phyloP scores from a whole-genome alignment of 2,113 vertebrate genomes.

The Myotis lucifugus region DNA sequence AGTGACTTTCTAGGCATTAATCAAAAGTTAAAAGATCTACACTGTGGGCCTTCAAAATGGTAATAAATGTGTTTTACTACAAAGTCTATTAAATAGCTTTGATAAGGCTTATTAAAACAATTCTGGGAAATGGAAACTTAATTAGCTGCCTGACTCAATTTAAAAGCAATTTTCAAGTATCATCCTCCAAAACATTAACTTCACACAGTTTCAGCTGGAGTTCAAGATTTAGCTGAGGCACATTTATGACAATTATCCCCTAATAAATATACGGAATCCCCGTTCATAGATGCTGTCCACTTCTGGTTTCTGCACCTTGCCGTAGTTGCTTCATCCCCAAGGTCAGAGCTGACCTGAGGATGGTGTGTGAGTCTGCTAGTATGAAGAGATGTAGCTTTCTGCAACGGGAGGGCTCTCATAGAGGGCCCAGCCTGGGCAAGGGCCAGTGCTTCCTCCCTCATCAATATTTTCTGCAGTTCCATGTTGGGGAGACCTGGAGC shows the following conservation, averaged over 20 bases:
- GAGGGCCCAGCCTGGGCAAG: not conserved
- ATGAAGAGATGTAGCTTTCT: not conserved
- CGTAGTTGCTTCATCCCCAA: not conserved
- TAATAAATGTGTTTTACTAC: not conserved
- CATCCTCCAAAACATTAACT: not conserved
- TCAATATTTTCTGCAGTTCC: not conserved
- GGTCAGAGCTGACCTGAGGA: too few relatives aligned
- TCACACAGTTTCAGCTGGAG: not conserved
- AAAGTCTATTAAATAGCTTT: not conserved
- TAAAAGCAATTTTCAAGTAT: not conserved
- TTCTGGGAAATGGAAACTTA: slow-evolving; percentile 9
- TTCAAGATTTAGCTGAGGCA: not conserved
- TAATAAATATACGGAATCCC: not conserved
- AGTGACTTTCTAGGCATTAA: not conserved
- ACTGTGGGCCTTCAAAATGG: not conserved
- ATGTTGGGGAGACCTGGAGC: not conserved
- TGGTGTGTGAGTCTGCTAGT: not conserved
- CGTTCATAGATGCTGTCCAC: not conserved
- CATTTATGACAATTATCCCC: not conserved
- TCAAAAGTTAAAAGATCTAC: not conserved
- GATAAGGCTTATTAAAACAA: not conserved
- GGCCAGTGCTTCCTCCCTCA: not conserved
- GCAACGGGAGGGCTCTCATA: not conserved
- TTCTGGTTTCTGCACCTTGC: not conserved
- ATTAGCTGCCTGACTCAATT: slow-evolving; percentile 16